These are phyloP conservation scores for Tineola bisselliella DNA, from an alignment of 2,888 invertebrate species.

Conservation along the genomic window DNA sequence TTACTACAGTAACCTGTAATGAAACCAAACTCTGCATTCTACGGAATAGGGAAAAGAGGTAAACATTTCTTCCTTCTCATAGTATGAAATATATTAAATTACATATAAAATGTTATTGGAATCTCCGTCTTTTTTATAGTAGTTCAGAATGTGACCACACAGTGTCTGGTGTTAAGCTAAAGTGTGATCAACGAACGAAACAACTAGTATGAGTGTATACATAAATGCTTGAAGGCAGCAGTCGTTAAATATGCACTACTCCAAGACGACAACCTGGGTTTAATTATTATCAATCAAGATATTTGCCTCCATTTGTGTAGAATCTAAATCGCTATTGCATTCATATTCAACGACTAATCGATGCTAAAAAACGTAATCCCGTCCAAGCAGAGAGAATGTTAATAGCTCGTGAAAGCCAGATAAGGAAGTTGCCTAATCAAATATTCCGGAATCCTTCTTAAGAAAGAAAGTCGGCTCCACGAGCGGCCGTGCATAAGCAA, in stretches of 20 bases:
- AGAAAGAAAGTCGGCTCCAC: conserved; percentile 36
- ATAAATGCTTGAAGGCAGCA: no score
- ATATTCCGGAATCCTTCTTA: conserved; percentile 54
- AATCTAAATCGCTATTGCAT: conserved; percentile 14
- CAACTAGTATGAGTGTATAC: no score
- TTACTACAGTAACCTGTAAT: conserved; percentile 38
- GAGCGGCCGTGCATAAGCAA: conserved; percentile 50
- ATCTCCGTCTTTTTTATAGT: neutral
- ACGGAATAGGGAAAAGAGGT: conserved; percentile 7
- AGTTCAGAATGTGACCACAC: no score
- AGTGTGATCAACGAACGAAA: no score
- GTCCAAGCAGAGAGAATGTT: conserved; percentile 37
- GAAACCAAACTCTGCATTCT: conserved; percentile 22
- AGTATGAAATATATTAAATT: neutral
- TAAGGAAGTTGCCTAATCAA: conserved; percentile 54
- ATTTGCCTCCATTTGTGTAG: no score
- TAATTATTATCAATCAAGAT: no score
- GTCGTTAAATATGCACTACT: no score
- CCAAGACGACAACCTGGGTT: no score
- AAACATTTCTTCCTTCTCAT: conserved; percentile 4
- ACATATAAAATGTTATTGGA: neutral
- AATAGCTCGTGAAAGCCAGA: conserved; percentile 49
- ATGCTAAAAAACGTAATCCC: conserved; percentile 15
- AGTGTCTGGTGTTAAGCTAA: no score
- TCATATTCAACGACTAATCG: conserved; percentile 7